phyloP scores from a whole-genome alignment of 2,888 invertebrate species.

The Ormyrus nitidulus region DNA sequence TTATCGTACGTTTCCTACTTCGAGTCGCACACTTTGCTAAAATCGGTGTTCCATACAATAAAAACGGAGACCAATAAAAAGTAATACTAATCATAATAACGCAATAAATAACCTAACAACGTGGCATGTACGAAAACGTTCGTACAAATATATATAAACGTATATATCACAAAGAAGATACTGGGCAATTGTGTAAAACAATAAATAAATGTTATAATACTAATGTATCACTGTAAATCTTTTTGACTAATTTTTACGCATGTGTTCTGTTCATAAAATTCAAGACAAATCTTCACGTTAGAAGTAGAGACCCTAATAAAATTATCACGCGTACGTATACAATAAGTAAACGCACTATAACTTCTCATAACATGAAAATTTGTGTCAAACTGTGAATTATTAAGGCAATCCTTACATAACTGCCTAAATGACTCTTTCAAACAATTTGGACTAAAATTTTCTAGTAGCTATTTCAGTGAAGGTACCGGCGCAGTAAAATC shows the following conservation, averaged over 20 bases:
- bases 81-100: constrained; percentile 46
- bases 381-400: not conserved
- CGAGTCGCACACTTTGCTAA: constrained; percentile 42
- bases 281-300: constrained; percentile 31
- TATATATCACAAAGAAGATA: constrained; percentile 68
- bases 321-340: constrained; percentile 2
- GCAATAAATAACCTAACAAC: constrained; percentile 54
- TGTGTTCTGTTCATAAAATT: constrained; percentile 2
- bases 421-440: too few relatives aligned
- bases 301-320: constrained; percentile 8
- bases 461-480: too few relatives aligned
- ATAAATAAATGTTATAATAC: constrained; percentile 54
- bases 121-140: constrained; percentile 31
- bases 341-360: not conserved
- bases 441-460: too few relatives aligned
- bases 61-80: constrained; percentile 47
- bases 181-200: constrained; percentile 62
- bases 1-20: constrained; percentile 56
- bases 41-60: constrained; percentile 29
- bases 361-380: constrained; percentile 26
- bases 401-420: too few relatives aligned
- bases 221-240: constrained; percentile 31
- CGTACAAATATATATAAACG: constrained; percentile 42
- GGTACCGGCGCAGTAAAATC: too few relatives aligned
- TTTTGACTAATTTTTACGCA: constrained; percentile 21